phyloP scores from a whole-genome alignment of 2,888 invertebrate genomes.

The Aspidiotus destructor region DNA sequence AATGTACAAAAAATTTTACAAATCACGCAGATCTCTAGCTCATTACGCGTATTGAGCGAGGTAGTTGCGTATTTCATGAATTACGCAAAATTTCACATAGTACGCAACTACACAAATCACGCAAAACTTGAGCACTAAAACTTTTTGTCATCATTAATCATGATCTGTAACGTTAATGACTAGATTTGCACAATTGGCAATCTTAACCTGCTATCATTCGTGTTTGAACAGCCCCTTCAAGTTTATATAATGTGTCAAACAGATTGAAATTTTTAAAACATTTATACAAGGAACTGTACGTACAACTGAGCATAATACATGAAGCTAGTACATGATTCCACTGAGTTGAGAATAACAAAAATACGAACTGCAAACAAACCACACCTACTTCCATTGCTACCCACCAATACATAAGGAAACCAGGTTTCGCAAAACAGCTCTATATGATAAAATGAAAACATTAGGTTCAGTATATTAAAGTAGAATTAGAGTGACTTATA shows the following conservation, averaged over 20 bases:
- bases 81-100: no score
- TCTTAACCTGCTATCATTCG: conserved; percentile 13
- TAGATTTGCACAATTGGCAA: not conserved
- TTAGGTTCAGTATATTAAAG: not conserved
- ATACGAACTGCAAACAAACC: conserved; percentile 24
- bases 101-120: no score
- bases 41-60: no score
- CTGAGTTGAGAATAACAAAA: conserved; percentile 19
- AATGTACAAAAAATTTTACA: no score
- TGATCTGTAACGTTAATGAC: no score
- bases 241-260: conserved; percentile 23
- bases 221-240: conserved; percentile 19
- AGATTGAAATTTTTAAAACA: conserved; percentile 26
- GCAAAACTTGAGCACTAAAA: no score
- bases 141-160: no score
- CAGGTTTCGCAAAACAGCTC: conserved; percentile 27
- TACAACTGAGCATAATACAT: conserved; percentile 22
- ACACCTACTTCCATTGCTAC: conserved; percentile 11
- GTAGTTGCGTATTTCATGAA: no score
- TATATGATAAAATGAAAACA: not conserved
- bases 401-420: conserved; percentile 26
- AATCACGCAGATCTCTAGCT: no score
- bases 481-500: no score
- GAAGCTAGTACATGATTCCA: conserved; percentile 27
- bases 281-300: conserved; percentile 22